phyloP scores from a whole-genome alignment of 2,113 vertebrate genomes.

The Apistogramma diplotaenia region DNA sequence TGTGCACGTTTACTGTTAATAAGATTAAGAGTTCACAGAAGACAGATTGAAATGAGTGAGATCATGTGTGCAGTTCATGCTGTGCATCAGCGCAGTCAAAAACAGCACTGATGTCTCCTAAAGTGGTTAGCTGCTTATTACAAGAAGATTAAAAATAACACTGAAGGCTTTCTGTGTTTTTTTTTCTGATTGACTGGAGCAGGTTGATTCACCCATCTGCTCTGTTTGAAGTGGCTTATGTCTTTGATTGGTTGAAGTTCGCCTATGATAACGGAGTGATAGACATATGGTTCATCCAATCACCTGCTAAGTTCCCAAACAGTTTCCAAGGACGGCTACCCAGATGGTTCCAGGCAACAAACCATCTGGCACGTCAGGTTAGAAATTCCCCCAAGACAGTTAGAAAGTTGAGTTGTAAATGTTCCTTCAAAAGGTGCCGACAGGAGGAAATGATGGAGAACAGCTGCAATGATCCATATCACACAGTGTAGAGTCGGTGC shows the following conservation, averaged over 20 bases:
- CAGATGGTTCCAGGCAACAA: neutral
- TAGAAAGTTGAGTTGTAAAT: constrained; percentile 1
- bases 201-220: neutral
- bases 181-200: neutral
- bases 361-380: neutral
- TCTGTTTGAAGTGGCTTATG: neutral
- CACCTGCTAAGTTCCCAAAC: neutral
- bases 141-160: neutral
- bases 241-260: neutral
- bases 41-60: neutral
- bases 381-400: neutral
- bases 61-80: neutral
- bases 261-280: neutral
- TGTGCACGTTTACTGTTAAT: neutral
- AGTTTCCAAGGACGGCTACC: neutral
- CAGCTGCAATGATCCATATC: neutral
- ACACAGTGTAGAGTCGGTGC: neutral
- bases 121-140: neutral
- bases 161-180: neutral
- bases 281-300: constrained; percentile 3
- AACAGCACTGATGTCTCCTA: neutral
- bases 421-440: neutral
- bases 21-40: neutral
- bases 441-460: neutral
- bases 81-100: neutral